Conservation (phyloP, 2,888 invertebrate genomes). For the Dryomyza anilis region DNA sequence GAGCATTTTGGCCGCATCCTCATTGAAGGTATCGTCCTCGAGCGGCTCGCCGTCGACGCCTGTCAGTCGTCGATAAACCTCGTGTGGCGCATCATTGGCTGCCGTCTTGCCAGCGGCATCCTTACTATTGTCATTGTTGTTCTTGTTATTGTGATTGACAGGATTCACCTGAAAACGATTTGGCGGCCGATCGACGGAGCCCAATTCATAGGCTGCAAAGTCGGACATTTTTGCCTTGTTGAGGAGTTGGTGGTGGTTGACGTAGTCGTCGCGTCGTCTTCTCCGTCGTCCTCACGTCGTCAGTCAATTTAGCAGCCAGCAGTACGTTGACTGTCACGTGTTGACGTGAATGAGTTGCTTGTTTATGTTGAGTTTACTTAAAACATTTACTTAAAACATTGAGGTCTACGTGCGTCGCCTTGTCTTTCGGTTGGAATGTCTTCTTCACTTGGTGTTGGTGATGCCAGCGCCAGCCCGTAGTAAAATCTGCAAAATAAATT, state of each 20-base stretch:
- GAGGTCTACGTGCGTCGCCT: no score
- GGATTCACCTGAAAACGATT: conserved; percentile 62
- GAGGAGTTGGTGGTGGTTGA: no score
- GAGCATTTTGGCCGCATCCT: conserved; percentile 51
- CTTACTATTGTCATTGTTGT: conserved; percentile 41
- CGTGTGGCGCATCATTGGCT: conserved; percentile 46
- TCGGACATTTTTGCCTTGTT: conserved; percentile 57
- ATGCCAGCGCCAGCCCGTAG: no score
- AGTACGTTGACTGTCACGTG: no score
- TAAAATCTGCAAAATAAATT: no score
- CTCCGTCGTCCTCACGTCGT: not conserved
- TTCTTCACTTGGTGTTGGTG: no score
- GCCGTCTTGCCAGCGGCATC: conserved; percentile 20
- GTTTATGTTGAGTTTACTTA: no score
- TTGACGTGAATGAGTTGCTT: no score
- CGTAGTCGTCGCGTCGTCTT: no score
- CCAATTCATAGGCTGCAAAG: conserved; percentile 56
- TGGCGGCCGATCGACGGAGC: conserved; percentile 57
- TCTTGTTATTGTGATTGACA: conserved; percentile 55
- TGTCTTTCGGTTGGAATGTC: no score
- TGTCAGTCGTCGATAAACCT: conserved; percentile 57
- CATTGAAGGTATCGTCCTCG: conserved; percentile 59
- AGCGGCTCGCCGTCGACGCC: conserved; percentile 54
- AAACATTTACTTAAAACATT: no score
- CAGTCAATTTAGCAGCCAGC: no score